A percentile compares a stretch with the other conserved stretches of the same genome.
Conservation (phyloP, 1,140 invertebrate genomes). For the Drosophila nigromelanica region DNA sequence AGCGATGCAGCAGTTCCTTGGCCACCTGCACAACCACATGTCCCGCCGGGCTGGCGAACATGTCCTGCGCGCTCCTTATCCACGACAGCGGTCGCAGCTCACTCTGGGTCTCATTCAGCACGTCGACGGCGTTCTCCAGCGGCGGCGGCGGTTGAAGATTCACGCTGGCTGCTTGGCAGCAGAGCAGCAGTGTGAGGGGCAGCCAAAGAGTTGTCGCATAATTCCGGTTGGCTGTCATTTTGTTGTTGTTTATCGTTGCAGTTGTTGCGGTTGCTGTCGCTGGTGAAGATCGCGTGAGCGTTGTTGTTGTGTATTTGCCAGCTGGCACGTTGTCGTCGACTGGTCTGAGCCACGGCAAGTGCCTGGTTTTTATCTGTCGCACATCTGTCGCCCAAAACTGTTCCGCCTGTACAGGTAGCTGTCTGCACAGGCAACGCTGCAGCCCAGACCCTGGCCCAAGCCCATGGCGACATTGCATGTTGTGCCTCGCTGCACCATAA, state of each 20-base stretch:
- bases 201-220: slow-evolving; percentile 28
- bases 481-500: slow-evolving; percentile 64
- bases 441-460: slow-evolving; percentile 23
- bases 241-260: neutral
- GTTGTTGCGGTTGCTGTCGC: neutral
- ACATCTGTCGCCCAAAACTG: slow-evolving; percentile 36
- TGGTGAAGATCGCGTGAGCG: slow-evolving; percentile 69
- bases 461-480: slow-evolving; percentile 33
- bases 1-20: slow-evolving; percentile 87
- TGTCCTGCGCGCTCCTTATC: slow-evolving; percentile 84
- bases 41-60: slow-evolving; percentile 85
- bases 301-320: slow-evolving; percentile 40
- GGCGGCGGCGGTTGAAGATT: slow-evolving; percentile 28
- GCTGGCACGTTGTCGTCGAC: slow-evolving; percentile 47
- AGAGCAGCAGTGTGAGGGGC: slow-evolving; percentile 8
- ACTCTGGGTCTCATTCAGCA: slow-evolving; percentile 14
- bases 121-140: neutral
- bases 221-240: slow-evolving; percentile 55
- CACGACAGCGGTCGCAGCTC: slow-evolving; percentile 78
- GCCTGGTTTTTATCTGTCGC: slow-evolving; percentile 59
- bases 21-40: slow-evolving; percentile 87
- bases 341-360: slow-evolving; percentile 35
- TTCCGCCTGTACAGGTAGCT: slow-evolving; percentile 64
- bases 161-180: slow-evolving; percentile 43
- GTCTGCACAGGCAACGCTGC: neutral